Conservation (phyloP, 1,140 invertebrate genomes). For the Lamellibrachia luymesi region DNA sequence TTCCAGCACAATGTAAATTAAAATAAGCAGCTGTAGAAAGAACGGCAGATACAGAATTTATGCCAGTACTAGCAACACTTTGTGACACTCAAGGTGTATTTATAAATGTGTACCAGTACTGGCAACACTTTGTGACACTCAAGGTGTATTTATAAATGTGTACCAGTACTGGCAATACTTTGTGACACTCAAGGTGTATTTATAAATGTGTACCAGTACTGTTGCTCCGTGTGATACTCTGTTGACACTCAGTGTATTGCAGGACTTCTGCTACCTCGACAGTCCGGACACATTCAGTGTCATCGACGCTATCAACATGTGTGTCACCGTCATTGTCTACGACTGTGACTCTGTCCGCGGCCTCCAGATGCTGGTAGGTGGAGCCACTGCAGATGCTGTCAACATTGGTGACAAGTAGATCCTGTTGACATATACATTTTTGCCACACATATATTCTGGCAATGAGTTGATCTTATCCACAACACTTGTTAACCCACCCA, state of each 20-base stretch:
- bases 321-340: conserved; percentile 95
- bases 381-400: neutral
- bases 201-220: neutral
- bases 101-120: neutral
- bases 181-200: neutral
- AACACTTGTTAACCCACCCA: neutral
- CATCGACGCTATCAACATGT: conserved; percentile 56
- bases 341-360: conserved; percentile 91
- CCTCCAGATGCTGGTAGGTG: conserved; percentile 87
- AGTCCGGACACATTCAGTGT: conserved; percentile 53
- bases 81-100: too few species aligned
- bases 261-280: conserved; percentile 59
- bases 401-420: neutral
- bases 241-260: neutral
- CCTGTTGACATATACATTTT: neutral
- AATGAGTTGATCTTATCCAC: neutral
- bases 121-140: neutral
- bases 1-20: too few species aligned
- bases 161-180: neutral
- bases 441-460: neutral
- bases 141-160: too few species aligned
- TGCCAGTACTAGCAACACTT: too few species aligned
- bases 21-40: too few species aligned
- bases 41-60: too few species aligned
- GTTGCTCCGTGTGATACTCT: neutral